Evolutionary conservation across 2,113 vertebrate species (phyloP).

Genomic region (Meriones unguiculatus): DNA sequence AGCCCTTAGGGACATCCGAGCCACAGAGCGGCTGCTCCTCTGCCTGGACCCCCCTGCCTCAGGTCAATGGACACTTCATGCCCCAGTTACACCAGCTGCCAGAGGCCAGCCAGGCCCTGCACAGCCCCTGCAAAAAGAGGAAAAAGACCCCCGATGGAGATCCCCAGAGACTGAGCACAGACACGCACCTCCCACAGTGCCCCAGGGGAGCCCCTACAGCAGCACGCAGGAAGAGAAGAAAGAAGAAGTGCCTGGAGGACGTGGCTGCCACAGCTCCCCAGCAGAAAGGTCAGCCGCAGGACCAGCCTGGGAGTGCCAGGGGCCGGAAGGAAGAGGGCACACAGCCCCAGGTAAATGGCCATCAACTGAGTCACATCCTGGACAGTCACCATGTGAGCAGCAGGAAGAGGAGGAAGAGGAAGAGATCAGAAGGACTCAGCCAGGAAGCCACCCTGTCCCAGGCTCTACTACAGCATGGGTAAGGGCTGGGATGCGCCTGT

Average conservation of each 20-base stretch:
- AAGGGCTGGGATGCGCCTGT: neutral
- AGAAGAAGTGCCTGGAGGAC: neutral
- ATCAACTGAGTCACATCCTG: neutral
- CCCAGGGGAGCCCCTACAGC: rapidly evolving
- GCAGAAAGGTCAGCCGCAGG: neutral
- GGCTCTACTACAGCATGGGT: slow-evolving; percentile 70
- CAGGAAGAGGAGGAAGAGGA: slow-evolving; percentile 26
- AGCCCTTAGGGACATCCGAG: slow-evolving; percentile 23
- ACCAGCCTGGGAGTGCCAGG: rapidly evolving
- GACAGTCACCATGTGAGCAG: neutral
- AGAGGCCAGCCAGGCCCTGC: neutral
- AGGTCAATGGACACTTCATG: slow-evolving; percentile 10
- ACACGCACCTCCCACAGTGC: neutral
- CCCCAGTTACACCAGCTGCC: slow-evolving; percentile 15
- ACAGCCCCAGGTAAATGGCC: neutral
- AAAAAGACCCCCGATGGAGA: slow-evolving; percentile 79
- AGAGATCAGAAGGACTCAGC: rapidly evolving
- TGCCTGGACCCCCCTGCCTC: slow-evolving; percentile 11
- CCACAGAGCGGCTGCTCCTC: neutral
- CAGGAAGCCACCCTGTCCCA: neutral
- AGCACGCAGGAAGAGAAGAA: slow-evolving; percentile 59
- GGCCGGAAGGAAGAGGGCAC: neutral
- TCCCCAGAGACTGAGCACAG: rapidly evolving
- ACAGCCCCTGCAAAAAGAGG: slow-evolving; percentile 69
- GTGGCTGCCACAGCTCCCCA: rapidly evolving